Evolutionary conservation across 2,113 vertebrate species (phyloP), one percentile per base, ranked within the genome.

Genomic region (Oxyruncus cristatus): DNA sequence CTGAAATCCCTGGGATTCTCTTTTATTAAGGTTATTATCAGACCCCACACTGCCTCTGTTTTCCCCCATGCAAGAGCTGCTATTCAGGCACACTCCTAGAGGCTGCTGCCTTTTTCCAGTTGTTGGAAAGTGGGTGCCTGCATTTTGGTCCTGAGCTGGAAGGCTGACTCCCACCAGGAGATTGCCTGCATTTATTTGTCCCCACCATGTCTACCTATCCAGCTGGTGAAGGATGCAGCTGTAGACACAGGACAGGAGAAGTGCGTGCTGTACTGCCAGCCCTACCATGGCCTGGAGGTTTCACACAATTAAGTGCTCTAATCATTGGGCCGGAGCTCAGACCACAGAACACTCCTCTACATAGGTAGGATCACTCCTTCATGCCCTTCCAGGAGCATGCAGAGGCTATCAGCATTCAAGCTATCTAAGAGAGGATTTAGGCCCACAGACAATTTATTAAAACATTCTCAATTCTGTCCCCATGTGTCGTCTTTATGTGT

Each of bases 241-340:
- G 53, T 32, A 63, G 52, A 4, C 27, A 7, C 5, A 18, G 53
- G 47, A 35, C 23, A 42, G 41, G 27, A 23, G 14, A 72, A n/a
- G 39, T 1, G 3, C 14, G 35, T 0, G 0, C 42, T 9, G 6
- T n/a, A 41, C 27, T 42, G 63, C 14, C 53, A 63, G 50, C 61
- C 52, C 33, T 58, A 58, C 46, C 4, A 0, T 22, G 52, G 35
- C 88, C 78, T 56, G 33, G 80, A n/a, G 28, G 28, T 23, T 61
- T 76, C 42, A 42, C 5, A 1, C 19, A 46, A 17, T 56, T 72
- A 56, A 58, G 11, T 0, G 0, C 28, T 55, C 46, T 15, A 21
- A 70, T 78, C 47, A 6, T 30, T 26, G n/a, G 58, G 35, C 30
- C 27, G 46, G 52, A 87, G n/a, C n/a, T 78, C 39, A 74, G 61